phyloP scores from a whole-genome alignment of 92 coral and sea anemone genomes.

The Virgularia gustaviana region DNA sequence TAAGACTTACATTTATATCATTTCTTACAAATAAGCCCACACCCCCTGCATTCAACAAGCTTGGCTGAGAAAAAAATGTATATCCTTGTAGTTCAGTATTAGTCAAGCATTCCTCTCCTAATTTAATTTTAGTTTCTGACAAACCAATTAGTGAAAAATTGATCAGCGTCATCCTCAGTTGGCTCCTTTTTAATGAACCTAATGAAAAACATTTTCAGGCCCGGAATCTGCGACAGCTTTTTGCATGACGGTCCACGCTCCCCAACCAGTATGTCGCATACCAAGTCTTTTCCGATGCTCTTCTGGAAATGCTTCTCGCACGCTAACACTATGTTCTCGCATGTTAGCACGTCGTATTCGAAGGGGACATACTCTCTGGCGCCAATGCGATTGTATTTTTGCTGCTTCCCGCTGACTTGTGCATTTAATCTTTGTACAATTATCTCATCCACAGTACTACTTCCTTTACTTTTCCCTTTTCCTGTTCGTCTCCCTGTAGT shows the following conservation, averaged over 20 bases:
- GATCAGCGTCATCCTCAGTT: background rate
- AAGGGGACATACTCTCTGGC: constrained; percentile 40
- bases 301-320: constrained; percentile 38
- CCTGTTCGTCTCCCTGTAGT: constrained; percentile 2
- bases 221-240: constrained; percentile 23
- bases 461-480: background rate
- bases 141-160: no score
- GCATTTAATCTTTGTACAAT: constrained; percentile 42
- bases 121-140: no score
- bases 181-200: background rate
- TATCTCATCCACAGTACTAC: constrained; percentile 12
- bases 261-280: constrained; percentile 37
- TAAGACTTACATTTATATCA: no score
- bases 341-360: constrained; percentile 32
- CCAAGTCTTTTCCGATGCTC: constrained; percentile 13
- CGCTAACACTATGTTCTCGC: constrained; percentile 32
- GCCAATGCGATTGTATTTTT: constrained; percentile 29
- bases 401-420: constrained; percentile 28
- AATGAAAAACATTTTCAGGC: constrained; percentile 1
- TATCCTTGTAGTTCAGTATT: no score
- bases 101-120: no score
- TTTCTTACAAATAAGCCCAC: no score
- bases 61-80: no score
- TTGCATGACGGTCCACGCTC: constrained; percentile 46
- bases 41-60: no score